Evolutionary conservation across 2,888 invertebrate genomes (phyloP).

Genomic region (Eristalis pertinax): DNA sequence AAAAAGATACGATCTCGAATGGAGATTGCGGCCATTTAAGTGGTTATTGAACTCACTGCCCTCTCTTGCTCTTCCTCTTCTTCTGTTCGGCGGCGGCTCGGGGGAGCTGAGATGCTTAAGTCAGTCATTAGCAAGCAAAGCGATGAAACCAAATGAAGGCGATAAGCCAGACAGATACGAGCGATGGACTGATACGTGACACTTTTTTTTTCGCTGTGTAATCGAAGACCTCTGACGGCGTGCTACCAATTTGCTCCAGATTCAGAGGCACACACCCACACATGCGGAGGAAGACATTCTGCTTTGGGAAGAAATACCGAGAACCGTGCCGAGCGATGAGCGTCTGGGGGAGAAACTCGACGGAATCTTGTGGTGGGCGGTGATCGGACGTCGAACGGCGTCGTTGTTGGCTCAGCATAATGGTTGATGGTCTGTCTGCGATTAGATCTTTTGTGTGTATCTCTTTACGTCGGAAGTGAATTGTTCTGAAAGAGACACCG

Average conservation of each 20-base stretch:
- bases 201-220: slow-evolving; percentile 4
- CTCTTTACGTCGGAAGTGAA: neutral
- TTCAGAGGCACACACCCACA: neutral
- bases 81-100: neutral
- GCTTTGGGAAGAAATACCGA: neutral
- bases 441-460: neutral
- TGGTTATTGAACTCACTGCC: slow-evolving; percentile 58
- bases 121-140: slow-evolving; percentile 22
- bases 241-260: slow-evolving; percentile 28
- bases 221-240: slow-evolving; percentile 1
- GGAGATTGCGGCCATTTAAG: slow-evolving; percentile 54
- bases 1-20: slow-evolving; percentile 35
- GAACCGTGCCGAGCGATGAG: slow-evolving; percentile 3
- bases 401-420: neutral
- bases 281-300: too few species aligned
- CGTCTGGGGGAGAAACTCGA: slow-evolving; percentile 20
- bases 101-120: neutral
- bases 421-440: neutral
- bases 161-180: slow-evolving; percentile 36
- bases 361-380: slow-evolving; percentile 2
- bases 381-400: neutral
- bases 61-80: neutral
- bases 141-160: slow-evolving; percentile 5
- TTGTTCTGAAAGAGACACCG: neutral
- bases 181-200: slow-evolving; percentile 11